Percentiles rank a stretch among this genome's conserved stretches.
phyloP scores from a whole-genome alignment of 2,113 vertebrate species.

The Theristicus caerulescens region DNA sequence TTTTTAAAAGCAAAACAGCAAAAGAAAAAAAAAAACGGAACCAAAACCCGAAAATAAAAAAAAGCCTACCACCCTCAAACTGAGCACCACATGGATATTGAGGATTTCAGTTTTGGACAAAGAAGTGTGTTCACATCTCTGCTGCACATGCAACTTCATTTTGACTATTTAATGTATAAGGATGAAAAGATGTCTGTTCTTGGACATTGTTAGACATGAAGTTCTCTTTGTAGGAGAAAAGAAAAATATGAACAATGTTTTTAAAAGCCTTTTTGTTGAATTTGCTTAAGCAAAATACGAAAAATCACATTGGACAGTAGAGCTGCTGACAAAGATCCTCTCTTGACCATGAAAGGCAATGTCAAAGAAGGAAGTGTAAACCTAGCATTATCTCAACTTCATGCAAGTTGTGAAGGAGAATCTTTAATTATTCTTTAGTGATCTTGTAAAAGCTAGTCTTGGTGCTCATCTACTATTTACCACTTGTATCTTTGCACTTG shows the following conservation, averaged over 20 bases:
- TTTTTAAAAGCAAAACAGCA: not conserved
- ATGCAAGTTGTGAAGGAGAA: not conserved
- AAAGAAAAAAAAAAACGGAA: not conserved
- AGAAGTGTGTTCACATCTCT: not conserved
- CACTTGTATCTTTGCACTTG: not conserved
- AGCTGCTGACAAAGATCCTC: not conserved
- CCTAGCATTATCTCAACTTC: too few species aligned
- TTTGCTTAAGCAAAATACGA: not conserved
- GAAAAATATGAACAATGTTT: not conserved
- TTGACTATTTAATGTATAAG: accelerated
- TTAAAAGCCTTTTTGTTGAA: not conserved
- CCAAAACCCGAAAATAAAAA: not conserved
- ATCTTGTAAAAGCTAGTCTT: not conserved
- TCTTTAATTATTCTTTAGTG: not conserved
- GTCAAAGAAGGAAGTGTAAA: constrained; percentile 15
- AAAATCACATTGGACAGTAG: not conserved
- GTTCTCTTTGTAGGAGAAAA: not conserved
- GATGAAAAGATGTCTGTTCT: not conserved
- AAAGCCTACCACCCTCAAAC: not conserved
- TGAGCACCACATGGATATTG: not conserved
- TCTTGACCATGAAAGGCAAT: not conserved
- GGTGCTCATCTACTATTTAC: not conserved
- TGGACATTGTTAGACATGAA: not conserved
- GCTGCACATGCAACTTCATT: not conserved
- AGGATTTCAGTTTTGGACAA: not conserved